phyloP scores from a whole-genome alignment of 2,888 invertebrate species.

The Augiades crinisus region DNA sequence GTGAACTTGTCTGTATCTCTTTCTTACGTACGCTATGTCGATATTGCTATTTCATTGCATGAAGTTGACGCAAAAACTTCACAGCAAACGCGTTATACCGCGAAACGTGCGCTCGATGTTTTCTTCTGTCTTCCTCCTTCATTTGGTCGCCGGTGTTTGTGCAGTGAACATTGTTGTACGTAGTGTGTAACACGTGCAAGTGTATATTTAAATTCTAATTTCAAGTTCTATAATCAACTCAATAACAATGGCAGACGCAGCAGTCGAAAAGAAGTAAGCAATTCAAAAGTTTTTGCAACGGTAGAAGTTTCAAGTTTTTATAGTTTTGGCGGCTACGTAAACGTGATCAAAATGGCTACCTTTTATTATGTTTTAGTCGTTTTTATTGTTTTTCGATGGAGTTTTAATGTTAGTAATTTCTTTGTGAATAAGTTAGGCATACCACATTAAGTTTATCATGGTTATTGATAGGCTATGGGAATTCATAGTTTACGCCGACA shows the following conservation, averaged over 20 bases:
- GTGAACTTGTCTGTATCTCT: constrained; percentile 44
- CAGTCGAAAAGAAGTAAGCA: constrained; percentile 86
- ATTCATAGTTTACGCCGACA: constrained; percentile 50
- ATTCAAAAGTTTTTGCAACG: constrained; percentile 38
- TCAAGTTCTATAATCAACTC: constrained; percentile 43
- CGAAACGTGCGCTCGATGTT: constrained; percentile 61
- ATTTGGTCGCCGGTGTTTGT: constrained; percentile 77
- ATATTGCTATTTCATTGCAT: constrained; percentile 44
- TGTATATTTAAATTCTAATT: constrained; percentile 44
- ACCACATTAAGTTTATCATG: constrained; percentile 35
- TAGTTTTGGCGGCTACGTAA: constrained; percentile 73
- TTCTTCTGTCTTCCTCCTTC: constrained; percentile 68
- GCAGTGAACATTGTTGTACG: constrained; percentile 69
- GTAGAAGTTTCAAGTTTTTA: constrained; percentile 40
- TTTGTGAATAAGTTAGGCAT: background rate
- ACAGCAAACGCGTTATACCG: constrained; percentile 50
- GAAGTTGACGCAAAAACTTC: constrained; percentile 59
- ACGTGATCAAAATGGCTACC: constrained; percentile 83
- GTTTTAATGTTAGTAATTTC: constrained; percentile 18
- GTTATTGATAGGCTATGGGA: constrained; percentile 44
- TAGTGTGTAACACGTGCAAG: constrained; percentile 71
- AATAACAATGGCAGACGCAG: constrained; percentile 85
- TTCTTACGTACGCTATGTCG: constrained; percentile 33
- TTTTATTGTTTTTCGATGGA: constrained; percentile 30
- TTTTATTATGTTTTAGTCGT: constrained; percentile 44